Base-by-base conservation (phyloP, 2,113 vertebrate genomes). In the Cryptoleucopteryx plumbea region DNA sequence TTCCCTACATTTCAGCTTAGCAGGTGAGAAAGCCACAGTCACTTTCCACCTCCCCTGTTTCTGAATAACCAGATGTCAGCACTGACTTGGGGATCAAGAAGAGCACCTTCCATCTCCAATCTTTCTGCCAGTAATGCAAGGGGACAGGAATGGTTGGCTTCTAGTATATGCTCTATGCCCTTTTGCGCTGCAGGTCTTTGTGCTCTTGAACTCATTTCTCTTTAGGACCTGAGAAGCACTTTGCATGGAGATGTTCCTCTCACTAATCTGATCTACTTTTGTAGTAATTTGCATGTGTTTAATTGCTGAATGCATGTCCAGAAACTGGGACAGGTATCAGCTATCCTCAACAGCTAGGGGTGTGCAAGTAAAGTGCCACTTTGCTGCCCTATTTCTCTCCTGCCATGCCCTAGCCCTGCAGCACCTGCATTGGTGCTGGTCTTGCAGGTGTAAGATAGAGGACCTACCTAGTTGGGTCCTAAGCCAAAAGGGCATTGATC, bases 241-340 rank as follows among this genome's bases (percentile, higher is more conserved):
- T 96, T 89, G 59, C 53, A 72, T 88, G 56, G 65, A 84, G 79
- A 58, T 43, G 26, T 82, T 89, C 63, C 67, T 74, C 55, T 95
- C 86, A 62, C 72, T 80, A 92, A 91, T 96, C 75, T 97, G 93
- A 96, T 93, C 96, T 96, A 96, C 81, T 96, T 97, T 96, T 56
- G 26, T 42, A 83, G 72, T 81, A 96, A 97, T 96, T 96, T 95
- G 81, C 94, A 94, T 86, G 78, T 71, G 50, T 95, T 96, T 97
- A 97, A 97, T 95, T 96, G 94, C 95, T 91, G 66, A 87, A 87
- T 62, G 36, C 67, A 77, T 67, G 88, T 58, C 83, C 86, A 92
- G 92, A 94, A 96, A 95, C 86, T 96, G 85, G 94, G 96, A 77
- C 94, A 93, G 86, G 65, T 91, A 83, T 75, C 62, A 20, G 58